These are phyloP conservation scores for Macrobrachium nipponense DNA, from an alignment of 1,140 invertebrate genomes.

Conservation along the genomic window DNA sequence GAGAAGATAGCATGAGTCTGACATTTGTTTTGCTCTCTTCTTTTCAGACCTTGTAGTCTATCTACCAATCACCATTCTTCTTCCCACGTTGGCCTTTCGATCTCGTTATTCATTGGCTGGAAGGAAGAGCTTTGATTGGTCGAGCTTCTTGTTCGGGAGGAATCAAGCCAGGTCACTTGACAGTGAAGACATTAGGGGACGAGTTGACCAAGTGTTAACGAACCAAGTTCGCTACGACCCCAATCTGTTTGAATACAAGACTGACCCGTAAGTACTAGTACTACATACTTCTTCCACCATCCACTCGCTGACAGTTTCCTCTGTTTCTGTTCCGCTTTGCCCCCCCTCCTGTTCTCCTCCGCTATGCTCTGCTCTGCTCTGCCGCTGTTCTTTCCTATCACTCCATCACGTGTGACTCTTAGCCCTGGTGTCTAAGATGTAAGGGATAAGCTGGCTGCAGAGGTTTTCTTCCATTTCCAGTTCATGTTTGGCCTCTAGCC, in stretches of 20 bases:
- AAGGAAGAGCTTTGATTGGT: slow-evolving; percentile 26
- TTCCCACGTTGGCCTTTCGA: slow-evolving; percentile 51
- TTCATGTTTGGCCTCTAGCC: too few relatives aligned
- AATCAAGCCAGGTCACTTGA: slow-evolving; percentile 9
- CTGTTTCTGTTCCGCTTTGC: not conserved
- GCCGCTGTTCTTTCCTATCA: not conserved
- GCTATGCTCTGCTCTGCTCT: too few relatives aligned
- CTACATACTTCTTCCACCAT: too few relatives aligned
- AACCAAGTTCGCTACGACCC: slow-evolving; percentile 27
- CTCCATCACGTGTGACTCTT: not conserved
- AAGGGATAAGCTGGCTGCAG: too few relatives aligned
- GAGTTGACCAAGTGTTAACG: slow-evolving; percentile 28
- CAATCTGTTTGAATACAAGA: not conserved
- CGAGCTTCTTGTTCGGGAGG: slow-evolving; percentile 27
- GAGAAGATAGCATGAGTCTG: not conserved
- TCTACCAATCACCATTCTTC: slow-evolving; percentile 52
- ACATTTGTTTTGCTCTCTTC: not conserved
- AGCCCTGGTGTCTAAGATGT: too few relatives aligned
- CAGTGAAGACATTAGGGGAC: slow-evolving; percentile 27
- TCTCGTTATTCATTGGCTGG: slow-evolving; percentile 51
- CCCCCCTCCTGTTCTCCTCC: not conserved
- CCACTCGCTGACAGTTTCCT: not conserved
- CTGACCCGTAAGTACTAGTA: slow-evolving; percentile 20
- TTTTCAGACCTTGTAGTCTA: slow-evolving; percentile 55
- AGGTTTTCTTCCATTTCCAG: too few relatives aligned